A percentile compares a stretch with the other conserved stretches of the same genome.
phyloP scores from a whole-genome alignment of 1,140 invertebrate species.

The Lordiphosa stackelbergi region DNA sequence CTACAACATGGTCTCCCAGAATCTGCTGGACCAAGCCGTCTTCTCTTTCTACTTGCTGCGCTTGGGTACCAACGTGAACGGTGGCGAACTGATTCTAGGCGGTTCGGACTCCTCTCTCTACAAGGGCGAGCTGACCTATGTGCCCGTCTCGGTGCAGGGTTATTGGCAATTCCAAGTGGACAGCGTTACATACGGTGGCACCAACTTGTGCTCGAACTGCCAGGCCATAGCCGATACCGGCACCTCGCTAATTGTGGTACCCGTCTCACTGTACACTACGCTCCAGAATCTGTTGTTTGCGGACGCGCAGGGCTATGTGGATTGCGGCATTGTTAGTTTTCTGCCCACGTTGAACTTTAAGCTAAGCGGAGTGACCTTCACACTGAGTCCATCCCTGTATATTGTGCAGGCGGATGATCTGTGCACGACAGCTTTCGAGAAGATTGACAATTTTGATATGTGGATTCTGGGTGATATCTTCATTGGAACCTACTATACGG shows the following conservation, averaged over 20 bases:
- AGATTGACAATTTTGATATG: too few relatives aligned
- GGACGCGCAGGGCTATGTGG: constrained; percentile 26
- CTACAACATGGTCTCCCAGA: constrained; percentile 94
- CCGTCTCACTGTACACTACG: constrained; percentile 47
- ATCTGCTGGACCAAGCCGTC: constrained; percentile 84
- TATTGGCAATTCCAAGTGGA: constrained; percentile 99
- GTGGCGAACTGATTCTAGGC: constrained; percentile 95
- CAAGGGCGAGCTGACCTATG: constrained; percentile 91
- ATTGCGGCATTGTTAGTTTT: constrained; percentile 18
- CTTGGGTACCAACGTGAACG: constrained; percentile 84
- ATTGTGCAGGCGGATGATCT: constrained; percentile 15
- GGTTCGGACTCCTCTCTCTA: constrained; percentile 94
- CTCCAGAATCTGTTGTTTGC: constrained; percentile 18
- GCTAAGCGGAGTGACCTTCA: constrained; percentile 35
- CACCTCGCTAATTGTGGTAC: constrained; percentile 86
- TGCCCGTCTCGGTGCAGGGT: constrained; percentile 87
- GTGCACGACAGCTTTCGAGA: too few relatives aligned
- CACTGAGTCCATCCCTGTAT: constrained; percentile 40
- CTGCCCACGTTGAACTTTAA: constrained; percentile 40
- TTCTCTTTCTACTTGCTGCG: constrained; percentile 94
- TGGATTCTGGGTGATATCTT: too few relatives aligned
- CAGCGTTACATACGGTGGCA: constrained; percentile 80
- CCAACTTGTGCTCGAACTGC: constrained; percentile 78
- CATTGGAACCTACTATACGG: too few relatives aligned
- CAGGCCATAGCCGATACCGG: constrained; percentile 87